Evolutionary conservation across 2,888 invertebrate genomes (phyloP), one percentile per base, ranked within the genome.

Genomic region (Diplazon laetatorius): DNA sequence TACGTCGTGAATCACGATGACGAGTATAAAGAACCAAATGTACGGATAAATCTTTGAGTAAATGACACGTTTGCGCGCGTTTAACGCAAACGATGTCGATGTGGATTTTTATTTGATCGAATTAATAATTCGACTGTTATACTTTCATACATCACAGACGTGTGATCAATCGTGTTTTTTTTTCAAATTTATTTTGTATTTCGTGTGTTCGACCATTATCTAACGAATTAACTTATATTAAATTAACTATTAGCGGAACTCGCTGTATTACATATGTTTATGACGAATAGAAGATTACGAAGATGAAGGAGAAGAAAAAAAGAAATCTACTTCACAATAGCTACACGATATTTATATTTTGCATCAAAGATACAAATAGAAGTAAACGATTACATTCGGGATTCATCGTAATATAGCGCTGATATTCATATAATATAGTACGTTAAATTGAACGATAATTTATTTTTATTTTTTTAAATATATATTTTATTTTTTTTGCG

Each of bases 351-450:
- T 55, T 30, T 52, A 60, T 66, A 42, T 70, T 70, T 59, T 9
- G 37, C 44, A 42, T 50, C 55, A 66, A 74, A 50, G 30, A 46
- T 71, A 65, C 72, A 57, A 48, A 14, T 18, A 42, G 57, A 20
- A 52, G 35, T 16, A 66, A 62, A 52, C 18, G 73, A 60, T 70
- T 65, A 60, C 59, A 63, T 76, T 63, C 46, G 52, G 25, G 18
- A 62, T 59, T 55, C 50, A 78, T 73, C 57, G 55, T 14, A 55
- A 8, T 2, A 68, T 80, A 82, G 48, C 76, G 48, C 76, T 84
- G 83, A 84, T 83, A 85, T 82, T 85, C 82, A 83, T 83, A 85
- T 84, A 83, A 82, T n/a, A n/a, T n/a, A n/a, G n/a, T n/a, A n/a
- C n/a, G n/a, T n/a, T n/a, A n/a, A n/a, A n/a, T n/a, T n/a, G n/a